Base-by-base conservation (phyloP, 2,797 vertebrate species). In the Cottoperca gobio region DNA sequence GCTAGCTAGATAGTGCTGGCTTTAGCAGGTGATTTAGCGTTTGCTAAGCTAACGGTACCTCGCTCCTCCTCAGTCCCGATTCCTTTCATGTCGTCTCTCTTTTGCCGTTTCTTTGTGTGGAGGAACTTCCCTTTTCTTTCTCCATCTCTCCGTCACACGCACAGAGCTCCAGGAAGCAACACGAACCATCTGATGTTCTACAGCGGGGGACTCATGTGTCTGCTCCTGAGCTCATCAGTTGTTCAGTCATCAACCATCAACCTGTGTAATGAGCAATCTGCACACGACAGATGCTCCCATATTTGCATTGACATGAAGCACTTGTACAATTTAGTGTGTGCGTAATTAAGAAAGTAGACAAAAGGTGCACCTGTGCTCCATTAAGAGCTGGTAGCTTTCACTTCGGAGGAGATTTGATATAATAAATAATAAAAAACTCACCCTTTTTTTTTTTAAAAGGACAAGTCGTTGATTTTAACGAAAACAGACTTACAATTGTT, bases 211-310 rank as follows among this genome's bases (percentile, higher is more conserved):
- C 19, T 16, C 26, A 6, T 16, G 11, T 39, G 43, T 49, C 68
- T 50, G 52, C 31, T 64, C 52, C 42, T 8, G 24, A 73, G 68
- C 68, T 70, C 40, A 59, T 80, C 61, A 39, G 70, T 23, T 16
- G 77, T 59, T 62, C 55, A 40, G 53, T 76, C 73, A 71, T 70
- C 71, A 50, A 52, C 61, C 49, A 71, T 61, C 53, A 50, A 28
- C 50, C 50, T 52, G 49, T 31, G 55, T 70, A 67, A 66, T 49
- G 55, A 49, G 60, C 46, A 42, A 74, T 74, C 43, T 57, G 40
- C 24, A 53, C 6, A 40, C 33, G 40, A 48, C 78, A 61, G 78
- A 75, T 70, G 72, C 40, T 75, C 26, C 4, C n/a, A 11, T n/a
- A 50, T 35, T 28, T 48, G 49, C 35, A 35, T 6, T 19, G 13